Percentiles rank a stretch among this genome's conserved stretches.
Conservation (phyloP, 1,140 invertebrate species). For the Orchestia grillus region DNA sequence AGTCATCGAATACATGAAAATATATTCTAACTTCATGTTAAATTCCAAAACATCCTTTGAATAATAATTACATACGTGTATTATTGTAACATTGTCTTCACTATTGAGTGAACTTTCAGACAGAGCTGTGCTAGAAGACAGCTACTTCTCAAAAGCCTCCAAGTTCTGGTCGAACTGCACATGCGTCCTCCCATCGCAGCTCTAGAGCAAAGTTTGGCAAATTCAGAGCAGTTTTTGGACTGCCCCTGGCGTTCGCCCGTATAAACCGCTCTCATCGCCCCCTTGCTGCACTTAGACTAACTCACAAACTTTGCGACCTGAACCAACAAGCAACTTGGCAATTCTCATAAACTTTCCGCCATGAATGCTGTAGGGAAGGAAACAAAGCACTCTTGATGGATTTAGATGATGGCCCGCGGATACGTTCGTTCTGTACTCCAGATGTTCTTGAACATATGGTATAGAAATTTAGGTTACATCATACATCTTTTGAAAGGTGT, state of each 20-base stretch:
- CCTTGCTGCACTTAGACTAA: constrained; percentile 25
- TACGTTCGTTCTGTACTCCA: background rate
- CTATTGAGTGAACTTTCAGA: too few relatives aligned
- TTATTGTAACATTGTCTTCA: too few relatives aligned
- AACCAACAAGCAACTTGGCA: constrained; percentile 34
- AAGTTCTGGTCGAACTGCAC: background rate
- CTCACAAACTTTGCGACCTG: constrained; percentile 34
- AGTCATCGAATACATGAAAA: too few relatives aligned
- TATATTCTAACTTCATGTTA: too few relatives aligned
- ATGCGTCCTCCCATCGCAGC: background rate
- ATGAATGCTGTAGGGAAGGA: constrained; percentile 18
- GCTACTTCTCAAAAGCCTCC: background rate
- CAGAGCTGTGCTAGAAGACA: too few relatives aligned
- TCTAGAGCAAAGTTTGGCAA: background rate
- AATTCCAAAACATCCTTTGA: too few relatives aligned
- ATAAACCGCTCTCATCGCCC: background rate
- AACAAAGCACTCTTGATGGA: background rate
- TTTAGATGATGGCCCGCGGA: background rate
- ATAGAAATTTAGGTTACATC: background rate
- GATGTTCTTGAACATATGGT: background rate
- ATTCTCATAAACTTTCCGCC: background rate
- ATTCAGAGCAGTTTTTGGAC: background rate
- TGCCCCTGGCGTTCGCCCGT: background rate
- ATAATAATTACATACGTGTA: too few relatives aligned
- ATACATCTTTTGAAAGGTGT: background rate